These are phyloP conservation scores for Chironomus tentans DNA, from an alignment of 2,888 invertebrate species.

Conservation along the genomic window DNA sequence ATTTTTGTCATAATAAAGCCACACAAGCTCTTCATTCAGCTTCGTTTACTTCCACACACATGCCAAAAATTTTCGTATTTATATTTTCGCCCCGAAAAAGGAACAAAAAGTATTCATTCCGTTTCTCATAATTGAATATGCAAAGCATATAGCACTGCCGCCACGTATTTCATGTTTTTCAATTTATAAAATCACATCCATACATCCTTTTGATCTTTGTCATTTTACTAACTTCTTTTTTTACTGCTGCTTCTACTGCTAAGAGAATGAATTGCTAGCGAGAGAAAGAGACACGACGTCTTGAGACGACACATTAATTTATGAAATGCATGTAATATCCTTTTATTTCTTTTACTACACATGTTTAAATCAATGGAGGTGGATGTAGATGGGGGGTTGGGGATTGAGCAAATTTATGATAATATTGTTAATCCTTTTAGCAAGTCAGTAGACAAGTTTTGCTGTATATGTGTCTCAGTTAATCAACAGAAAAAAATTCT, in stretches of 20 bases:
- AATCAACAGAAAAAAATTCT: background rate
- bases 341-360: background rate
- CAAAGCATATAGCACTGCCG: slow-evolving; percentile 7
- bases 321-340: background rate
- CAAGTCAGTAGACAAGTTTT: background rate
- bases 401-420: background rate
- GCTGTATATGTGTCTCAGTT: background rate
- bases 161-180: slow-evolving; percentile 13
- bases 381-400: background rate
- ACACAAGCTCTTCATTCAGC: too few relatives aligned
- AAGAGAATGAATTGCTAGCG: too few relatives aligned
- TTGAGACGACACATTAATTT: slow-evolving; percentile 14
- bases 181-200: slow-evolving; percentile 20
- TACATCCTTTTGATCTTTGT: slow-evolving; percentile 8
- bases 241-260: background rate
- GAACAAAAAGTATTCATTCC: background rate
- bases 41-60: too few relatives aligned
- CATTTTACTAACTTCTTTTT: background rate
- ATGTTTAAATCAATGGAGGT: background rate
- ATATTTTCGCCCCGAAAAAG: background rate
- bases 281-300: background rate
- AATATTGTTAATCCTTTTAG: slow-evolving; percentile 10
- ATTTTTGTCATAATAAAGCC: too few relatives aligned
- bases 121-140: slow-evolving; percentile 17
- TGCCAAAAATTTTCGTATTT: background rate